phyloP scores from a whole-genome alignment of 2,888 invertebrate genomes.

The Piscicola geometra region DNA sequence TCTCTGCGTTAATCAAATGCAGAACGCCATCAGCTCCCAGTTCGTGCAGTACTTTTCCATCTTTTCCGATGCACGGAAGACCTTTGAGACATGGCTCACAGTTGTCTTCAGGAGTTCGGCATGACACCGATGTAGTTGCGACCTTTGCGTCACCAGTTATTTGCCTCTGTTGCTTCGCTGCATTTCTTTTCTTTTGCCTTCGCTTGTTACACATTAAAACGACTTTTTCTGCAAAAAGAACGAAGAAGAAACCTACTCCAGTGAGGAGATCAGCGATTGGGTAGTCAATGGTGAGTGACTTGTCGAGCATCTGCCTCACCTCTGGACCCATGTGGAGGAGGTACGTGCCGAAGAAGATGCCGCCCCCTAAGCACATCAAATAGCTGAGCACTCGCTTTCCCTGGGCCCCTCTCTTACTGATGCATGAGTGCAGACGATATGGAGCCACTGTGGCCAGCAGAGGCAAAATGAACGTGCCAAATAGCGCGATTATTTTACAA shows the following conservation, averaged over 20 bases:
- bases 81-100: conserved; percentile 36
- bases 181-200: conserved; percentile 29
- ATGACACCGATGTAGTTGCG: background rate
- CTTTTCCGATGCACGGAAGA: conserved; percentile 33
- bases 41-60: conserved; percentile 16
- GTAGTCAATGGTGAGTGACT: conserved; percentile 39
- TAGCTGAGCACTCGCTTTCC: conserved; percentile 43
- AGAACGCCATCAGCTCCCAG: conserved; percentile 2
- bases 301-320: conserved; percentile 47
- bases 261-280: conserved; percentile 51
- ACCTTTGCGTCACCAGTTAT: background rate
- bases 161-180: conserved; percentile 13
- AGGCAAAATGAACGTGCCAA: conserved; percentile 42
- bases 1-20: background rate
- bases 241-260: conserved; percentile 52
- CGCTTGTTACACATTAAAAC: conserved; percentile 40
- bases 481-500: conserved; percentile 40
- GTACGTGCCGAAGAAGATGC: conserved; percentile 53
- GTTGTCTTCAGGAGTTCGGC: conserved; percentile 12
- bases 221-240: conserved; percentile 49
- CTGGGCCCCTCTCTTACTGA: conserved; percentile 38
- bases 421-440: conserved; percentile 39
- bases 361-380: conserved; percentile 51
- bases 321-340: conserved; percentile 53
- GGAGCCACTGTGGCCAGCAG: conserved; percentile 42